Evolutionary conservation across 2,797 vertebrate species (phyloP).

Genomic region (Manis pentadactyla): DNA sequence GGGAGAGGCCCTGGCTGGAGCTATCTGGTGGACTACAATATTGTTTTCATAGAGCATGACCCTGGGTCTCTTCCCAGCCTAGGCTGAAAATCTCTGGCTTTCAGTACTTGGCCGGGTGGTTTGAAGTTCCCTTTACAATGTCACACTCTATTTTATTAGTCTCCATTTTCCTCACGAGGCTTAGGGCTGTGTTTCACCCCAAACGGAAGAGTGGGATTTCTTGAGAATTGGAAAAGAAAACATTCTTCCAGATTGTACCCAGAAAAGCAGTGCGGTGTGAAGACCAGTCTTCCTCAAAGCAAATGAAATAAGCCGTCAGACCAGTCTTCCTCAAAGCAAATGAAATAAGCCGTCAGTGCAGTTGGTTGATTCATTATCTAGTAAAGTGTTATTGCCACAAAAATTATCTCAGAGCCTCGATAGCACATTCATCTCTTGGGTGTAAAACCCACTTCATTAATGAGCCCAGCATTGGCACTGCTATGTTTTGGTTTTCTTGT

Average conservation of each 20-base stretch:
- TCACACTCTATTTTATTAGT: conserved; percentile 4
- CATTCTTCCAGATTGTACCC: background rate
- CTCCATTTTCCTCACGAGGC: background rate
- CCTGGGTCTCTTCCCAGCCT: background rate
- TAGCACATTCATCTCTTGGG: background rate
- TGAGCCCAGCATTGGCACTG: conserved; percentile 51
- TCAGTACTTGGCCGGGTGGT: background rate
- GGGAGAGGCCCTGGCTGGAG: background rate
- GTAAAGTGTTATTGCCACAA: conserved; percentile 44
- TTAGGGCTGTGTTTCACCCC: background rate
- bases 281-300: background rate
- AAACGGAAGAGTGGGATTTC: background rate
- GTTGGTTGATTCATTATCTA: conserved; percentile 58
- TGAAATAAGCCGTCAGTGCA: background rate
- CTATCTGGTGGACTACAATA: background rate
- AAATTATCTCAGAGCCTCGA: conserved; percentile 38
- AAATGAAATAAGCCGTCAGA: background rate
- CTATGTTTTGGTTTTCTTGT: conserved; percentile 55
- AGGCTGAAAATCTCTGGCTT: background rate
- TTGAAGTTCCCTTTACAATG: background rate
- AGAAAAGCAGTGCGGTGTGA: background rate
- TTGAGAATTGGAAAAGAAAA: conserved; percentile 22
- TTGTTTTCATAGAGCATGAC: background rate
- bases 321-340: no score
- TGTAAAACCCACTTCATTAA: conserved; percentile 61